phyloP scores from a whole-genome alignment of 2,888 invertebrate species.

The Caenorhabditis uteleia region DNA sequence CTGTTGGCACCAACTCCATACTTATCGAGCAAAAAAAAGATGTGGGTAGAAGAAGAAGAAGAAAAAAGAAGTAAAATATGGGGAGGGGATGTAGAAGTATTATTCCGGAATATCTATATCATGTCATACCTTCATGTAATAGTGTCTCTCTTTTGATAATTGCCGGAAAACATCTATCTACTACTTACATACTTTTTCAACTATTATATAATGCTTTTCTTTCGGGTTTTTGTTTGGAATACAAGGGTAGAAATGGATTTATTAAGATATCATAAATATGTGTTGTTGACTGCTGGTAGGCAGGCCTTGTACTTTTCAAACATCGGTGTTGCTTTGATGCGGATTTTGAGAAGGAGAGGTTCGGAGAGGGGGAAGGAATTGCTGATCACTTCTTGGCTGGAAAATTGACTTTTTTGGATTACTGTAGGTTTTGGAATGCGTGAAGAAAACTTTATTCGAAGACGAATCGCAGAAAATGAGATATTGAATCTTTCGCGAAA shows the following conservation, averaged over 20 bases:
- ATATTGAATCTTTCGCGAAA: too few species aligned
- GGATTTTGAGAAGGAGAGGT: conserved; percentile 33
- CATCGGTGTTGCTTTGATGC: conserved; percentile 28
- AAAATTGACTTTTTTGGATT: conserved; percentile 9
- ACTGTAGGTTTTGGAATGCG: too few species aligned
- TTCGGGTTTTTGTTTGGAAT: conserved; percentile 9
- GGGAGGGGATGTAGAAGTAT: too few species aligned
- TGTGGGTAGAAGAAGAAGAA: background rate
- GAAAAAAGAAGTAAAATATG: conserved; percentile 1
- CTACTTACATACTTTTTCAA: conserved; percentile 8
- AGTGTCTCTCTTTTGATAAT: conserved; percentile 27
- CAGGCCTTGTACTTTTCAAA: conserved; percentile 36
- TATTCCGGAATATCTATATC: too few species aligned
- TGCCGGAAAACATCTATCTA: conserved; percentile 45
- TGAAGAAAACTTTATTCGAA: too few species aligned
- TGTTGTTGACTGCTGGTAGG: background rate
- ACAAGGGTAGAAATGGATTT: background rate
- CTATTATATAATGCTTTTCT: conserved; percentile 26
- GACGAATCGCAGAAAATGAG: too few species aligned
- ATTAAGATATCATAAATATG: background rate
- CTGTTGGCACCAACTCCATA: conserved; percentile 38
- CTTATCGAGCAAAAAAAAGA: background rate
- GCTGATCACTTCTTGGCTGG: conserved; percentile 44
- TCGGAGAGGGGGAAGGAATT: conserved; percentile 40
- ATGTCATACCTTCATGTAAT: too few species aligned